Evolutionary conservation across 1,140 invertebrate species (phyloP), one percentile per base, ranked within the genome.

Genomic region (Drosophila virilis): DNA sequence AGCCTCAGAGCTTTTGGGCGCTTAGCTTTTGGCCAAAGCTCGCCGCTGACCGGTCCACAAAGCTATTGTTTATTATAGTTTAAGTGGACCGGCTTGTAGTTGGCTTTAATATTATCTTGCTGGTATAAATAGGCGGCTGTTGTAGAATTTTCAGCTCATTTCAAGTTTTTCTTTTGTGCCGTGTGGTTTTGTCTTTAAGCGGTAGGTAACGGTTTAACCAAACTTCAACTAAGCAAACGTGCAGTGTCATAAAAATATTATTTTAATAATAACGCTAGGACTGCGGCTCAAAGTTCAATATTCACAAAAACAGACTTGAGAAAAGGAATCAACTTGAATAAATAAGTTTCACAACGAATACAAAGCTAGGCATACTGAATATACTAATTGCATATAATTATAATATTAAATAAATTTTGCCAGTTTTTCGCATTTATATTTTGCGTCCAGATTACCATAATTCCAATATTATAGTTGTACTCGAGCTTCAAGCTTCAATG

Each of bases 101-200:
- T 52, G 52, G 32, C 67, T 74, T 74, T 33, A 61, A 48, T 35
- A 43, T 43, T 55, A 58, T 65, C 60, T 40, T 65, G 66, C 68
- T 68, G 42, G 67, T 88, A 88, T 88, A 88, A 88, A 88, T 72
- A 82, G 55, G 69, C 58, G 67, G 77, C 51, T 66, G 74, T 46
- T 59, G 50, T 71, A 88, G 84, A 88, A 89, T 89, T 88, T 89
- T 78, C 66, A 89, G 84, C 70, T 89, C 66, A 88, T 84, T 88
- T 89, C 40, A 84, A 84, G 77, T 88, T 77, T 88, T 78, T 70
- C 64, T 76, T 77, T 71, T 61, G 80, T 70, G 67, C 48, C 17
- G 73, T 68, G 75, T 38, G 35, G 60, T 80, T 57, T 64, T 60
- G 22, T 59, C 46, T 32, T 58, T 8, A 13, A 73, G 59, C 67